Percentiles rank a stretch among this genome's conserved stretches.
These are phyloP conservation scores for Eupeodes luniger DNA, from an alignment of 2,888 invertebrate genomes.

Conservation along the genomic window DNA sequence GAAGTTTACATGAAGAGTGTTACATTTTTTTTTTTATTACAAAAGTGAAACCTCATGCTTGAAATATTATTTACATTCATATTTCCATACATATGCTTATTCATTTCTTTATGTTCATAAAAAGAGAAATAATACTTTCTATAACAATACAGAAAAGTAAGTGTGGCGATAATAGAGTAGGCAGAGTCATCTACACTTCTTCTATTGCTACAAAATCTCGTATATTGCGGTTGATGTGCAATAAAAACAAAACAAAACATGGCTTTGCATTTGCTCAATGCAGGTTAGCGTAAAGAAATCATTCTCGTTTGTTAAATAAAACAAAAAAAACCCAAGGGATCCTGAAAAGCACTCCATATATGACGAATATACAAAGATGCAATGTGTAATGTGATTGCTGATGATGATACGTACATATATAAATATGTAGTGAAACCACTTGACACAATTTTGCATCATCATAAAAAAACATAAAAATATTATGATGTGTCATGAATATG, in stretches of 20 bases:
- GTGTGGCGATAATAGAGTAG: slow-evolving; percentile 18
- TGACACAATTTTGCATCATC: slow-evolving; percentile 65
- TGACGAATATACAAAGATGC: slow-evolving; percentile 31
- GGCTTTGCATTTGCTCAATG: slow-evolving; percentile 41
- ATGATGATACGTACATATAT: slow-evolving; percentile 53
- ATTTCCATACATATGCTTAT: no score
- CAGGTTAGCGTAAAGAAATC: slow-evolving; percentile 40
- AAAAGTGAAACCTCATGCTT: slow-evolving; percentile 65
- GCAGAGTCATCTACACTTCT: not conserved
- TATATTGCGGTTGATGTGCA: slow-evolving; percentile 52
- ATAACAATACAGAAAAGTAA: slow-evolving; percentile 30
- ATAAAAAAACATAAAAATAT: slow-evolving; percentile 26
- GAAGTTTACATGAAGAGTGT: not conserved
- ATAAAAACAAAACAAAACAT: slow-evolving; percentile 29
- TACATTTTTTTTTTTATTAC: slow-evolving; percentile 18
- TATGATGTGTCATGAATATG: slow-evolving; percentile 20
- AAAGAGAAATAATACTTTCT: slow-evolving; percentile 18
- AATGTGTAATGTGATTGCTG: slow-evolving; percentile 43
- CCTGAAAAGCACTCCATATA: slow-evolving; percentile 13
- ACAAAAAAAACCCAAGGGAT: slow-evolving; percentile 14
- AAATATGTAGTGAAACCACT: slow-evolving; percentile 60
- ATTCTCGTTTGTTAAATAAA: slow-evolving; percentile 17
- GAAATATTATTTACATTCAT: not conserved
- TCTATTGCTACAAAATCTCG: not conserved
- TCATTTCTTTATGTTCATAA: slow-evolving; percentile 17